phyloP scores from a whole-genome alignment of 2,888 invertebrate species.

The Apodemia zela region DNA sequence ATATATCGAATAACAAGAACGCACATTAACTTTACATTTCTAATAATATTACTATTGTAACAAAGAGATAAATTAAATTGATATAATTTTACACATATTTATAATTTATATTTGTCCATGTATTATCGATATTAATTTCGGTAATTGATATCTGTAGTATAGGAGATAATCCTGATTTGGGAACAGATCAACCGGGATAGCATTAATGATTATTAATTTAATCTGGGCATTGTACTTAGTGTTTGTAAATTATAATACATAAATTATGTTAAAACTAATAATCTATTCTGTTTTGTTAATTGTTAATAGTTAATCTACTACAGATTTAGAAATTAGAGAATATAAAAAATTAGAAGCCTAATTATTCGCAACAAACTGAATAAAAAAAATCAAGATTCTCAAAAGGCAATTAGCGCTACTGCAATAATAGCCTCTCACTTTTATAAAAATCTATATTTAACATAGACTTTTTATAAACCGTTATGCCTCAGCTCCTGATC shows the following conservation, averaged over 20 bases:
- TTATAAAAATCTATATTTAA: too few relatives aligned
- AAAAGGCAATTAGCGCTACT: too few relatives aligned
- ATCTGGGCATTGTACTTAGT: not conserved
- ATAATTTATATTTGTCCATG: not conserved
- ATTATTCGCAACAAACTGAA: too few relatives aligned
- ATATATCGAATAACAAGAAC: too few relatives aligned
- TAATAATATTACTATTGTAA: too few relatives aligned
- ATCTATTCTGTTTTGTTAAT: not conserved
- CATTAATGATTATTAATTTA: not conserved
- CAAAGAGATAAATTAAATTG: too few relatives aligned
- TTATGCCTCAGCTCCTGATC: too few relatives aligned
- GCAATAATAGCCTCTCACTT: too few relatives aligned
- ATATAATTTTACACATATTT: not conserved
- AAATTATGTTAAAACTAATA: not conserved
- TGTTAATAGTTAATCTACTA: not conserved
- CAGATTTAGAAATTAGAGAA: not conserved
- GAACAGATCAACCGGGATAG: not conserved
- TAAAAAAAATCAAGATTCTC: too few relatives aligned
- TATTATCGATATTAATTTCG: not conserved
- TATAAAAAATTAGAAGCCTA: not conserved
- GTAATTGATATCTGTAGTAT: not conserved
- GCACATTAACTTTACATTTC: constrained; percentile 1
- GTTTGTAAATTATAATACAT: not conserved
- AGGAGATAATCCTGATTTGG: not conserved
- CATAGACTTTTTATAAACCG: too few relatives aligned